Conservation (phyloP, 2,797 vertebrate genomes). For the Gobio occitaniae region DNA sequence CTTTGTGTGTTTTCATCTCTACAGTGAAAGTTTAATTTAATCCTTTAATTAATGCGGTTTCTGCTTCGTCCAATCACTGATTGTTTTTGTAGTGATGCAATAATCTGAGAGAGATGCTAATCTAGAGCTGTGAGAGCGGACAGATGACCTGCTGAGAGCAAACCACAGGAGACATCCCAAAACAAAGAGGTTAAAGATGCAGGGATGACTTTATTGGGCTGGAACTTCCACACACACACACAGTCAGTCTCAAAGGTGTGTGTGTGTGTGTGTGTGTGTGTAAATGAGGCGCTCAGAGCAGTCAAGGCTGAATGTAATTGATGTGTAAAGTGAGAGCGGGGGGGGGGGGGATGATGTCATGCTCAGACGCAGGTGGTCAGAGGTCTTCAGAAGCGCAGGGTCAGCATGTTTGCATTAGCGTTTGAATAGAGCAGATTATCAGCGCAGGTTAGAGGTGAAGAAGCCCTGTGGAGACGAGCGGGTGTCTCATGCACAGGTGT, state of each 20-base stretch:
- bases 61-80: background rate
- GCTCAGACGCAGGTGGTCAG: constrained; percentile 73
- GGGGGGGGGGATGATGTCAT: constrained; percentile 62
- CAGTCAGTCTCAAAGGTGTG: background rate
- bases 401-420: constrained; percentile 72
- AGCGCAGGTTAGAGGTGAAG: constrained; percentile 52
- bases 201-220: constrained; percentile 49
- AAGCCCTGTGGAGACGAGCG: background rate
- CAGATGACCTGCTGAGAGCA: constrained; percentile 57
- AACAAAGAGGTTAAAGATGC: constrained; percentile 48
- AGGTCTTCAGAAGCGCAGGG: constrained; percentile 54
- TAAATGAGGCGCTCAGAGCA: background rate
- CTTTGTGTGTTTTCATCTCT: background rate
- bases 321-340: constrained; percentile 41
- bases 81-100: background rate
- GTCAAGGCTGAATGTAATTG: constrained; percentile 31
- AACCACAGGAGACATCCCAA: constrained; percentile 10
- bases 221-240: constrained; percentile 4
- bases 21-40: background rate
- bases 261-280: background rate
- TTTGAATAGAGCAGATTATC: constrained; percentile 75
- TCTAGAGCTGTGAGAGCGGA: constrained; percentile 36
- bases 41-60: background rate
- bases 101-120: constrained; percentile 57
- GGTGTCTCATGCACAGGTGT: background rate